Evolutionary conservation across 1,140 invertebrate species (phyloP).

Genomic region (Argopecten irradians): DNA sequence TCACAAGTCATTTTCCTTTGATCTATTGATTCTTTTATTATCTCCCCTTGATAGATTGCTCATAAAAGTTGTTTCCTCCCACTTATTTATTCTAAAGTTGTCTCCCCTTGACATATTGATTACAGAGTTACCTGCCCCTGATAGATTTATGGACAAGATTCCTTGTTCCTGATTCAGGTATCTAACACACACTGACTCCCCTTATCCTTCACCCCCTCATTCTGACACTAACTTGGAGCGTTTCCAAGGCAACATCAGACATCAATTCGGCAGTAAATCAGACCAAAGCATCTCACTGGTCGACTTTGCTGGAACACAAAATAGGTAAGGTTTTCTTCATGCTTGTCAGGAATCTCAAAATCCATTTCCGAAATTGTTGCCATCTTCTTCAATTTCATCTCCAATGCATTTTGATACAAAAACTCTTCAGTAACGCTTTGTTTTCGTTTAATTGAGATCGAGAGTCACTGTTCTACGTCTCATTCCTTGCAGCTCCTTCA

Average conservation of each 20-base stretch:
- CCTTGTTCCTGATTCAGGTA: not conserved
- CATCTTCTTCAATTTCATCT: too few species aligned
- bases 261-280: not conserved
- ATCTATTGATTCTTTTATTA: not conserved
- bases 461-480: too few species aligned
- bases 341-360: not conserved
- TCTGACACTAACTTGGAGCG: not conserved
- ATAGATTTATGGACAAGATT: not conserved
- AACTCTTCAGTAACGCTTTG: too few species aligned
- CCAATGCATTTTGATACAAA: too few species aligned
- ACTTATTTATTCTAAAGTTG: too few species aligned
- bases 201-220: not conserved
- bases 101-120: not conserved
- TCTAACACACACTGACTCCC: not conserved
- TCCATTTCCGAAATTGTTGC: too few species aligned
- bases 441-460: too few species aligned
- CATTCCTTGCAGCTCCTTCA: too few species aligned
- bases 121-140: not conserved
- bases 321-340: not conserved
- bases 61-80: too few species aligned
- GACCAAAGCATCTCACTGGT: not conserved
- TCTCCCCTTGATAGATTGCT: too few species aligned
- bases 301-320: not conserved
- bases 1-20: not conserved
- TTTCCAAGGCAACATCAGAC: constrained; percentile 3